Evolutionary conservation across 2,888 invertebrate genomes (phyloP).

Genomic region (Lacanobia wlatinum): DNA sequence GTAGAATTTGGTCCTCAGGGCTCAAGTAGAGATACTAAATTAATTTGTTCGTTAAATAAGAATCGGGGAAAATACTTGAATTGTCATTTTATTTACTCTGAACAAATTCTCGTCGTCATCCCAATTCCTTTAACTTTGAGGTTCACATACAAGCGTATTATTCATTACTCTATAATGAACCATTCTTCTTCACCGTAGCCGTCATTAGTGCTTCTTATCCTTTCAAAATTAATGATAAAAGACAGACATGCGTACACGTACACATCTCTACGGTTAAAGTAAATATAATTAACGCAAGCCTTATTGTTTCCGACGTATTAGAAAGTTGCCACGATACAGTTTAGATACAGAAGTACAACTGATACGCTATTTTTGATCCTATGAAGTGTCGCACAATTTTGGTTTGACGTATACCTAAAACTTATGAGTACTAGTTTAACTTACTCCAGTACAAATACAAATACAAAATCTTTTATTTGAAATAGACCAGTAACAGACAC

Average conservation of each 20-base stretch:
- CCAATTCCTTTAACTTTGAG: background rate
- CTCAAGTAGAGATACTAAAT: background rate
- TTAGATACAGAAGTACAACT: background rate
- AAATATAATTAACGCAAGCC: conserved; percentile 49
- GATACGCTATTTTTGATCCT: too few species aligned
- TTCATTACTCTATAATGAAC: conserved; percentile 22
- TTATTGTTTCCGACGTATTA: conserved; percentile 40
- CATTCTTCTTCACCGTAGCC: conserved; percentile 7
- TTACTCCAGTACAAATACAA: too few species aligned
- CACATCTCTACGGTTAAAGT: conserved; percentile 15
- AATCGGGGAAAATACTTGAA: background rate
- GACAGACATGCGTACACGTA: conserved; percentile 22
- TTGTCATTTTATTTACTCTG: conserved; percentile 4
- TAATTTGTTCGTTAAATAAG: background rate
- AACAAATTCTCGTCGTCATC: background rate
- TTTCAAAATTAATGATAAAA: conserved; percentile 37
- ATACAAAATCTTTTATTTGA: too few species aligned
- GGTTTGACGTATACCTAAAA: too few species aligned
- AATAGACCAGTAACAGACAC: too few species aligned
- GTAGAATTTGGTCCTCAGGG: too few species aligned
- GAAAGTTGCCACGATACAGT: background rate
- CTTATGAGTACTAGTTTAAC: too few species aligned
- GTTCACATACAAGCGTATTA: conserved; percentile 20
- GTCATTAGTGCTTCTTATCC: conserved; percentile 40
- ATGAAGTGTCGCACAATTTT: too few species aligned